Conservation (phyloP, 2,113 vertebrate genomes). For the Murina feae region DNA sequence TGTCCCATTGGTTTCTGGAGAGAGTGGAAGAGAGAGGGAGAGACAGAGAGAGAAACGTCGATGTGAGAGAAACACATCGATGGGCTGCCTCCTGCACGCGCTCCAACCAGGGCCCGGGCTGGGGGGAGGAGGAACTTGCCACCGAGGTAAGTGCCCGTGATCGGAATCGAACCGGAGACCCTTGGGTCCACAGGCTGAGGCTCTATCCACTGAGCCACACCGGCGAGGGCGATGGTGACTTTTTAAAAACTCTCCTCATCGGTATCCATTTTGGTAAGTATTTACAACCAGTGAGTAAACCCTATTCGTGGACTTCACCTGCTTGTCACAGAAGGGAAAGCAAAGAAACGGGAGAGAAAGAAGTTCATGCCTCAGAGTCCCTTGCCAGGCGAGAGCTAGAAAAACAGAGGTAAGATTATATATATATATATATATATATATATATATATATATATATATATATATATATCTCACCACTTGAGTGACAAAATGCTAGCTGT, state of each 20-base stretch:
- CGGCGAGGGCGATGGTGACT: neutral
- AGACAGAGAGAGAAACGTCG: too few relatives aligned
- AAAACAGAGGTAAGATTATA: slow-evolving; percentile 58
- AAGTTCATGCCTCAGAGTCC: neutral
- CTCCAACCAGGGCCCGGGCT: too few relatives aligned
- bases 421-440: slow-evolving; percentile 39
- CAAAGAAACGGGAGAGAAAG: slow-evolving; percentile 41
- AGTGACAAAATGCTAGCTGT: slow-evolving; percentile 87
- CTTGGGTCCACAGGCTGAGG: too few relatives aligned
- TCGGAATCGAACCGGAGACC: too few relatives aligned
- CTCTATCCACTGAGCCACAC: too few relatives aligned
- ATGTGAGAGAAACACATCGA: too few relatives aligned
- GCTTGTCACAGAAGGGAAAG: neutral
- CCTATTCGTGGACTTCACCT: slow-evolving; percentile 38
- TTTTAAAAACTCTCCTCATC: slow-evolving; percentile 52
- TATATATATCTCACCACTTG: slow-evolving; percentile 70
- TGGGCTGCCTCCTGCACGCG: too few relatives aligned
- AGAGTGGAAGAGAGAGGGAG: too few relatives aligned
- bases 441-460: slow-evolving; percentile 5
- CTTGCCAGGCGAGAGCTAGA: slow-evolving; percentile 28
- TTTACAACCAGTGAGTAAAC: slow-evolving; percentile 45
- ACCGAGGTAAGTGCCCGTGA: too few relatives aligned
- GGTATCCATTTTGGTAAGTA: neutral
- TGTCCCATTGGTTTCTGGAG: too few relatives aligned
- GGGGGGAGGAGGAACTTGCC: too few relatives aligned